Conservation (phyloP, 2,113 vertebrate species). For the Charina bottae region DNA sequence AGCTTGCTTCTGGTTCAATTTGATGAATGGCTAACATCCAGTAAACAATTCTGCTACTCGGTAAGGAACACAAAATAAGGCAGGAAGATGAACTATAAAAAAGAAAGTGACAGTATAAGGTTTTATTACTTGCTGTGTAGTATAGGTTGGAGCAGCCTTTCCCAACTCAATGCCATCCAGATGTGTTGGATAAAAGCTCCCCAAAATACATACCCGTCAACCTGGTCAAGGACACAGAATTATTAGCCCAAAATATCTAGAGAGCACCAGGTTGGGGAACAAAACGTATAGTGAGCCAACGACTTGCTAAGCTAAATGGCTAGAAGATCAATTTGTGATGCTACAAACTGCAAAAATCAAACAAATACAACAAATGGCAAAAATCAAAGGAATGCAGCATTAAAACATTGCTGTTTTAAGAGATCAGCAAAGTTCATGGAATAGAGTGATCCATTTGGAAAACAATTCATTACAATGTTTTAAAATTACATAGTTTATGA, state of each 20-base stretch:
- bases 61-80: background rate
- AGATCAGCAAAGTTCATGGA: background rate
- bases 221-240: background rate
- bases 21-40: background rate
- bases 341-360: background rate
- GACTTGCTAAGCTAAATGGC: background rate
- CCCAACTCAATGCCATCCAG: background rate
- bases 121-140: background rate
- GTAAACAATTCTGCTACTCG: background rate
- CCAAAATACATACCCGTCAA: background rate
- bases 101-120: background rate
- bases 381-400: background rate
- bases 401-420: background rate
- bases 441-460: background rate
- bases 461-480: background rate
- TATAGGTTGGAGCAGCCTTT: background rate
- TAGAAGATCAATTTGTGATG: background rate
- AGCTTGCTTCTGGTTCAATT: background rate
- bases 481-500: background rate
- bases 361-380: background rate
- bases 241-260: background rate
- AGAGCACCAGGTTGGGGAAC: background rate
- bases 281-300: background rate
- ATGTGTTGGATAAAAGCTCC: background rate
- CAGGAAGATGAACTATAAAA: background rate